A percentile compares a stretch with the other conserved stretches of the same genome.
Evolutionary conservation across 2,113 vertebrate genomes (phyloP).

Genomic region (Galbula dea): DNA sequence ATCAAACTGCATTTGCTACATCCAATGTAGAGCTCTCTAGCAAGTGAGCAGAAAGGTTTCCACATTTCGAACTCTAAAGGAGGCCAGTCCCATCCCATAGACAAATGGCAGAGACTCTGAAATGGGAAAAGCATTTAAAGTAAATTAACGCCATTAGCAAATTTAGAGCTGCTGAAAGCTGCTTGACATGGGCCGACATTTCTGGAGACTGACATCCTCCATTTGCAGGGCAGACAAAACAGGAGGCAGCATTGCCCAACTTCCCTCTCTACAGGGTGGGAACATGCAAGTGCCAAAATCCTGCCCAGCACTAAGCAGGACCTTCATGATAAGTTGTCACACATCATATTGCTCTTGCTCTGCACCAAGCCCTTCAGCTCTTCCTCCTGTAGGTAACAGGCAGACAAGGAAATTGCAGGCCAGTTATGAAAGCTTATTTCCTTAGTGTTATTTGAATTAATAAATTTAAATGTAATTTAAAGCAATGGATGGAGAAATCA

Average conservation of each 20-base stretch:
- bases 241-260: neutral
- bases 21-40: neutral
- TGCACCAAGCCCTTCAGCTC: neutral
- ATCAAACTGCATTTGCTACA: conserved; percentile 16
- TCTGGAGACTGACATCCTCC: neutral
- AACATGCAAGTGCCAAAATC: accelerated
- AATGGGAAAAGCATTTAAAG: conserved; percentile 5
- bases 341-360: neutral
- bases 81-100: neutral
- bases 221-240: neutral
- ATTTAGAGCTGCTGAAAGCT: conserved; percentile 20
- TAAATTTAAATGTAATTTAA: neutral
- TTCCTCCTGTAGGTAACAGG: neutral
- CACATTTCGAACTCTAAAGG: neutral
- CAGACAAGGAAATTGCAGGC: neutral
- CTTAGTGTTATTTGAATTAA: neutral
- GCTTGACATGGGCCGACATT: neutral
- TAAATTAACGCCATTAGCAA: neutral
- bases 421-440: neutral
- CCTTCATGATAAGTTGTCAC: neutral
- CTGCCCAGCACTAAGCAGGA: neutral
- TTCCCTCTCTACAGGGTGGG: neutral
- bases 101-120: neutral
- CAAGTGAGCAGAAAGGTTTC: neutral
- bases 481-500: neutral